These are phyloP conservation scores for Hypocryptadius cinnamomeus DNA, from an alignment of 2,113 vertebrate species.

Conservation along the genomic window DNA sequence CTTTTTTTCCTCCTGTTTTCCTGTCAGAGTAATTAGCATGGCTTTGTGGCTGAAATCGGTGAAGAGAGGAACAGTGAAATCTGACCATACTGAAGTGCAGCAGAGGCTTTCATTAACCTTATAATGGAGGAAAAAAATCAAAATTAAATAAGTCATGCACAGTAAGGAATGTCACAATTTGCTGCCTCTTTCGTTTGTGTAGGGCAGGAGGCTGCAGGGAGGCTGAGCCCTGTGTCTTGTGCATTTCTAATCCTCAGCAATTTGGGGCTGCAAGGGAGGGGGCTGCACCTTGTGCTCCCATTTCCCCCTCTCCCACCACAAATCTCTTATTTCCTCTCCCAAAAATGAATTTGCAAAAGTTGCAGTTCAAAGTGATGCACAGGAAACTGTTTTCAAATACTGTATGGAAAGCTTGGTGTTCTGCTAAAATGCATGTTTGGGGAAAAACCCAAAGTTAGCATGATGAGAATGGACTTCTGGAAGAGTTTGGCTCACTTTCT, in stretches of 20 bases:
- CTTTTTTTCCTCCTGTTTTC: neutral
- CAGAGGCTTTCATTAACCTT: constrained; percentile 1
- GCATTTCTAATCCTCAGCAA: neutral
- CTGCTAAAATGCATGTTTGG: neutral
- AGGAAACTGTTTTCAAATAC: neutral
- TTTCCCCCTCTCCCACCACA: rapidly evolving
- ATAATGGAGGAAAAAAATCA: neutral
- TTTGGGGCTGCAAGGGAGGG: neutral
- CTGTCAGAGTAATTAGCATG: constrained; percentile 2
- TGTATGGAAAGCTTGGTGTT: neutral
- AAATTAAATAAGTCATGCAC: neutral
- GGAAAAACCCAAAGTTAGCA: neutral
- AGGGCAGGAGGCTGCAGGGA: neutral
- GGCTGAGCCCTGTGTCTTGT: neutral
- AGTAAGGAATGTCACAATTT: neutral
- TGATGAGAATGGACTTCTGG: neutral
- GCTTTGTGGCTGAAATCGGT: neutral
- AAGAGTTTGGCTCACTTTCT: neutral
- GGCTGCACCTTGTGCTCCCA: neutral
- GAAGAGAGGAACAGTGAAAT: neutral
- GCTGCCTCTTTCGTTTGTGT: neutral
- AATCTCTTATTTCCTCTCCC: neutral
- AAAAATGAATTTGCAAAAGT: neutral
- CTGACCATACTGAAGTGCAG: neutral
- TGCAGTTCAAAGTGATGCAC: neutral